Percentiles rank a stretch among this genome's conserved stretches.
Evolutionary conservation across 1,140 invertebrate species (phyloP).

Genomic region (Penaeus indicus): DNA sequence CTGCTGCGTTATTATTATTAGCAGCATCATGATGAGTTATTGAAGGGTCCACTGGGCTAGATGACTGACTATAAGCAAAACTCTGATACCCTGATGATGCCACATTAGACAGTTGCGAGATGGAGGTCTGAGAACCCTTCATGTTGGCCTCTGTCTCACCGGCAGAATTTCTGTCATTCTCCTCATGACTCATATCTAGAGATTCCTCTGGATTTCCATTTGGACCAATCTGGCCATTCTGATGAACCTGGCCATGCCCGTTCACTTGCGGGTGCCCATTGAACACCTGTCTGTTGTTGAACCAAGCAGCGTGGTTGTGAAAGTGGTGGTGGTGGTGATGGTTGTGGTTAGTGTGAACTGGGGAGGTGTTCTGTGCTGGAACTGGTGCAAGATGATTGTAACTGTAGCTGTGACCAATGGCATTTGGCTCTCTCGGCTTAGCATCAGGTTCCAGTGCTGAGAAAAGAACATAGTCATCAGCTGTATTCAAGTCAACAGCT

Average conservation of each 20-base stretch:
- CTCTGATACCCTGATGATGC: constrained; percentile 92
- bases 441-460: constrained; percentile 68
- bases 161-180: constrained; percentile 63
- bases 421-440: constrained; percentile 50
- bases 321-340: constrained; percentile 61
- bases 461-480: constrained; percentile 71
- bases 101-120: constrained; percentile 85
- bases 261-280: constrained; percentile 52
- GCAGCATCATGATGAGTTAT: constrained; percentile 68
- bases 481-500: constrained; percentile 69
- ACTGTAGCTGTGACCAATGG: constrained; percentile 65
- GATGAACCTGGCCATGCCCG: constrained; percentile 48
- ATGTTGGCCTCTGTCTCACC: constrained; percentile 66
- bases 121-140: constrained; percentile 79
- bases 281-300: constrained; percentile 56
- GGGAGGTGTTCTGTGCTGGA: constrained; percentile 41
- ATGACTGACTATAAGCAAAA: constrained; percentile 90
- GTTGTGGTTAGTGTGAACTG: constrained; percentile 45
- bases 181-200: constrained; percentile 54
- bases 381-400: constrained; percentile 59
- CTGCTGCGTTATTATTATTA: constrained; percentile 63
- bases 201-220: constrained; percentile 59
- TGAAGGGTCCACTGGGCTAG: constrained; percentile 85
- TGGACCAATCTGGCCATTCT: constrained; percentile 53
- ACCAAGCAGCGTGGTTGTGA: constrained; percentile 60